Evolutionary conservation across 2,888 invertebrate genomes (phyloP).

Genomic region (Xestia xanthographa): DNA sequence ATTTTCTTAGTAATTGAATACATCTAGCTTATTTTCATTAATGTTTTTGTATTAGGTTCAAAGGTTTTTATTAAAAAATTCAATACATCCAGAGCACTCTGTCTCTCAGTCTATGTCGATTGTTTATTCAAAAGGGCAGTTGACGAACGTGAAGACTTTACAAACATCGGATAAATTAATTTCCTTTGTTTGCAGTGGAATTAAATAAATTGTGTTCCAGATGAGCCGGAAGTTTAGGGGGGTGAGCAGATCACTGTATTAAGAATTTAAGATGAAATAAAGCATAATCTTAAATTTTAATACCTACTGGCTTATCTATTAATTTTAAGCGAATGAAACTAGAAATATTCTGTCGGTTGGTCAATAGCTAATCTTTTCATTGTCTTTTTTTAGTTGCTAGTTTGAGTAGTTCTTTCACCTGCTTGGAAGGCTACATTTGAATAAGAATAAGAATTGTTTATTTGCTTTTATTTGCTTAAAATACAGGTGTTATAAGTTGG

Average conservation of each 20-base stretch:
- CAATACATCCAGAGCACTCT: constrained; percentile 9
- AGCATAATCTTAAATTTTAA: too few relatives aligned
- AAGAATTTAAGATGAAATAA: background rate
- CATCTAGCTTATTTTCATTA: background rate
- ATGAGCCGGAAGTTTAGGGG: background rate
- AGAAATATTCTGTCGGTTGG: background rate
- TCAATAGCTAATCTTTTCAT: background rate
- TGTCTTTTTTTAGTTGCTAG: background rate
- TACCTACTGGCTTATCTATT: too few relatives aligned
- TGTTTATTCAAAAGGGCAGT: constrained; percentile 56
- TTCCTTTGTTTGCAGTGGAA: constrained; percentile 47
- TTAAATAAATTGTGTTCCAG: constrained; percentile 21
- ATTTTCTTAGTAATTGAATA: background rate
- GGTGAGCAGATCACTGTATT: background rate
- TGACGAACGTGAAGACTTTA: constrained; percentile 44
- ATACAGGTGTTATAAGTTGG: too few relatives aligned
- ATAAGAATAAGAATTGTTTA: too few relatives aligned
- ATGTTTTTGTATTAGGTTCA: background rate
- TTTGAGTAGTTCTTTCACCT: too few relatives aligned
- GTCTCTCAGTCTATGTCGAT: constrained; percentile 27
- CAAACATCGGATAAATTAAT: constrained; percentile 47
- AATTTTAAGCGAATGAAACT: background rate
- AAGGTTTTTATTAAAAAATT: constrained; percentile 6
- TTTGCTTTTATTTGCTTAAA: too few relatives aligned
- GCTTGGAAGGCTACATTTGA: too few relatives aligned